Evolutionary conservation across 2,888 invertebrate species (phyloP).

Genomic region (Myopa tessellatipennis): DNA sequence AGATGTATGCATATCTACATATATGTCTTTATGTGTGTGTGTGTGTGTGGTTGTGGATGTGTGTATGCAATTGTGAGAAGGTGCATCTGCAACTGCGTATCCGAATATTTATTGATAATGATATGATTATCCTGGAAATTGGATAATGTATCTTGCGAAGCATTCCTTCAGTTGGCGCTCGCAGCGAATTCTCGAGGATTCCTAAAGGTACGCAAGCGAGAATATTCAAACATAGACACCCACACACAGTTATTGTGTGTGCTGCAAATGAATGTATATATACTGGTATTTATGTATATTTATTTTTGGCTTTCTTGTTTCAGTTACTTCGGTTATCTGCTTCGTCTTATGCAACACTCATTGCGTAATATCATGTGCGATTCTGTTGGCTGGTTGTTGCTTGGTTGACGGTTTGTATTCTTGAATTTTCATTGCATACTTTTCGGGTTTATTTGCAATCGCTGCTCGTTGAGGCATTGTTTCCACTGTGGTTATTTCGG

Average conservation of each 20-base stretch:
- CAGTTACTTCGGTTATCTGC: neutral
- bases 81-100: neutral
- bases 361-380: neutral
- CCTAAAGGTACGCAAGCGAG: slow-evolving; percentile 9
- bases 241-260: neutral
- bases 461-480: slow-evolving; percentile 11
- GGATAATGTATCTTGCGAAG: slow-evolving; percentile 31
- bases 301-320: neutral
- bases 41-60: neutral
- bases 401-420: slow-evolving; percentile 2
- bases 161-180: slow-evolving; percentile 22
- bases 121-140: slow-evolving; percentile 42
- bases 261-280: neutral
- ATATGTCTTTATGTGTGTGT: neutral
- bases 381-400: neutral
- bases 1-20: neutral
- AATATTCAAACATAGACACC: slow-evolving; percentile 20
- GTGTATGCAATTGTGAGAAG: neutral
- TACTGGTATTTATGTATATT: neutral
- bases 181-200: neutral
- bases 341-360: neutral
- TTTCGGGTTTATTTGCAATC: neutral
- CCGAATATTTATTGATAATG: slow-evolving; percentile 42
- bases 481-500: neutral
- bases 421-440: slow-evolving; percentile 1